Evolutionary conservation across 2,113 vertebrate genomes (phyloP).

Genomic region (Arvicanthis niloticus): DNA sequence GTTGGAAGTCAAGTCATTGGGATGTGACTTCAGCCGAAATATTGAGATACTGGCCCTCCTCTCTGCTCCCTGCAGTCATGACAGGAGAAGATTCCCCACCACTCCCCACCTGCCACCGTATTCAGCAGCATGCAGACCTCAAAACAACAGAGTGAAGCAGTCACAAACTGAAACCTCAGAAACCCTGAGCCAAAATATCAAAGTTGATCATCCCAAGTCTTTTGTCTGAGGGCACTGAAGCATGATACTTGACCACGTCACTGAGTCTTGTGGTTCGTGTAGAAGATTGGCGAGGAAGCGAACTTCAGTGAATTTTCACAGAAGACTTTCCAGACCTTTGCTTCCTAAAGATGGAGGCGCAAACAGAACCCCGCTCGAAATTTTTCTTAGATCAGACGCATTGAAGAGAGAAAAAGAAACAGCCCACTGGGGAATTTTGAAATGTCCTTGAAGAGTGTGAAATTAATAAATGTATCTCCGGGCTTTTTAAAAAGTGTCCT

Average conservation of each 20-base stretch:
- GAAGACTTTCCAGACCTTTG: background rate
- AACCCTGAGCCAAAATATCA: background rate
- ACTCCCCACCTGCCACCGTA: background rate
- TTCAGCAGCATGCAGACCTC: too few relatives aligned
- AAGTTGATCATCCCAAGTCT: background rate
- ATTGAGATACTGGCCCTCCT: background rate
- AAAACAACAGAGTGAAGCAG: background rate
- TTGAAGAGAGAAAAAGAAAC: slow-evolving; percentile 63
- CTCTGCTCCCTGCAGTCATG: background rate
- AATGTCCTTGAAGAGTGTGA: slow-evolving; percentile 79
- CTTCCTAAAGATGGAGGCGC: background rate
- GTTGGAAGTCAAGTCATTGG: background rate
- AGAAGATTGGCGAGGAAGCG: background rate
- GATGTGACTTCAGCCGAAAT: background rate
- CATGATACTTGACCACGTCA: background rate
- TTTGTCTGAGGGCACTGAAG: background rate
- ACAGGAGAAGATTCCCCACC: background rate
- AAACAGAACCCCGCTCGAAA: background rate
- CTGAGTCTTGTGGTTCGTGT: background rate
- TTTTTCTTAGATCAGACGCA: slow-evolving; percentile 57
- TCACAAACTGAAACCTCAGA: background rate
- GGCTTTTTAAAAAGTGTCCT: slow-evolving; percentile 82
- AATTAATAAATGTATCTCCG: slow-evolving; percentile 75
- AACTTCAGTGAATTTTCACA: background rate
- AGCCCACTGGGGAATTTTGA: slow-evolving; percentile 70